phyloP scores from a whole-genome alignment of 2,113 vertebrate genomes.

The Eurystomus gularis region DNA sequence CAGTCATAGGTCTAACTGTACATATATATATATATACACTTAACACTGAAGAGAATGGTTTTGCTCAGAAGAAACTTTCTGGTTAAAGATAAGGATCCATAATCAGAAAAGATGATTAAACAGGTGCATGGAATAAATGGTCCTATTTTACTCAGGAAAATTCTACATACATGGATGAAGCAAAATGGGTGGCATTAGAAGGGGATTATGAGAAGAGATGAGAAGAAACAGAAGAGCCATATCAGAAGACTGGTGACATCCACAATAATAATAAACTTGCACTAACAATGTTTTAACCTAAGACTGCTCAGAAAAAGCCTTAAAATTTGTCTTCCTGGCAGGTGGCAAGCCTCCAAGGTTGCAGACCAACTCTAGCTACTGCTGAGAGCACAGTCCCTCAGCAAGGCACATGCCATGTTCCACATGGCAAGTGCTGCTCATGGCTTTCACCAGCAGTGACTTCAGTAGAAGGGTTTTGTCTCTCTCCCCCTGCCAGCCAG shows the following conservation, averaged over 20 bases:
- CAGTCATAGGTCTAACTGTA: neutral
- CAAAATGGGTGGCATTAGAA: neutral
- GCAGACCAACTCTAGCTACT: neutral
- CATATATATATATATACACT: neutral
- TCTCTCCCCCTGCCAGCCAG: neutral
- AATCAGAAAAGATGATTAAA: neutral
- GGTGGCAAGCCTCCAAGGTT: neutral
- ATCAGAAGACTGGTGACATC: neutral
- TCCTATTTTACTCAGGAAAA: neutral
- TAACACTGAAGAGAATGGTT: neutral
- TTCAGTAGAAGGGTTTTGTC: neutral
- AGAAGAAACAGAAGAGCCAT: neutral
- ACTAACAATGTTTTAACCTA: neutral
- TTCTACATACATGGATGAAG: neutral
- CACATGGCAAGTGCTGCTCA: neutral
- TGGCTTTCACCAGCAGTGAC: neutral
- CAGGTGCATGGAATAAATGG: neutral
- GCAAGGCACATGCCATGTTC: accelerated
- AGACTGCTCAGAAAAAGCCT: neutral
- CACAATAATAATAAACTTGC: neutral
- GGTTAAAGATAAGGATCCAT: neutral
- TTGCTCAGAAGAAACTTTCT: neutral
- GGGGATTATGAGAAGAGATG: neutral
- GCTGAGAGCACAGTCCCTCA: neutral
- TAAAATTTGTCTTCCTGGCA: neutral